phyloP scores from a whole-genome alignment of 2,888 invertebrate genomes.

The Bugulina stolonifera region DNA sequence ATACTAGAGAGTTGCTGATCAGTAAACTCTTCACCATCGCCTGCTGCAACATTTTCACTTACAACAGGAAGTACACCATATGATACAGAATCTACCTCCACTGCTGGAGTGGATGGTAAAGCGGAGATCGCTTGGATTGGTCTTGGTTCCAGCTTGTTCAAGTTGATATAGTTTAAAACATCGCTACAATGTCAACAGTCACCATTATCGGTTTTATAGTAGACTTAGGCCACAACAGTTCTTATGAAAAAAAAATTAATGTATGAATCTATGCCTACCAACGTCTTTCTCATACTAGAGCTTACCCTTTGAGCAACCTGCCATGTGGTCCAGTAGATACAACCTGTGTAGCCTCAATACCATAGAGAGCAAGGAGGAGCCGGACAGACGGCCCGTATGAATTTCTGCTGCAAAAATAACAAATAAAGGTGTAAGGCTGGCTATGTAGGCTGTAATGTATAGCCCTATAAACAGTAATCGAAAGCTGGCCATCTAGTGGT shows the following conservation, averaged over 20 bases:
- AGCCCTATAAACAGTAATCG: no score
- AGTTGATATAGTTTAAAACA: constrained; percentile 38
- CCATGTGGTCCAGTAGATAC: constrained; percentile 60
- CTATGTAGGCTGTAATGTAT: no score
- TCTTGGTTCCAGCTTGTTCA: constrained; percentile 37
- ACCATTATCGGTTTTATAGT: no score
- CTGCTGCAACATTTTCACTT: neutral
- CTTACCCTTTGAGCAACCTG: constrained; percentile 61
- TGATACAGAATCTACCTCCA: neutral
- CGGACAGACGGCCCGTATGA: constrained; percentile 61
- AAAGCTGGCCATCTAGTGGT: no score
- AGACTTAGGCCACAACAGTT: no score
- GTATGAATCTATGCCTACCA: no score
- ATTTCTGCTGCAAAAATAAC: no score
- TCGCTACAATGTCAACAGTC: no score
- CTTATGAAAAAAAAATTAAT: no score
- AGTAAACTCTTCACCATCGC: constrained; percentile 39
- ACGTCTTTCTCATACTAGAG: no score
- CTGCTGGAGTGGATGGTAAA: constrained; percentile 33
- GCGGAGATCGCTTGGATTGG: constrained; percentile 27
- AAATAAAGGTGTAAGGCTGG: no score
- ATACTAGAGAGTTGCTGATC: constrained; percentile 61
- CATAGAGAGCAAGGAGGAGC: constrained; percentile 60
- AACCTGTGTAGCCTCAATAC: constrained; percentile 53
- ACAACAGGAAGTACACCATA: neutral